These are phyloP conservation scores for Micropoecilia bifurca DNA, from an alignment of 2,797 vertebrate genomes.

Conservation along the genomic window DNA sequence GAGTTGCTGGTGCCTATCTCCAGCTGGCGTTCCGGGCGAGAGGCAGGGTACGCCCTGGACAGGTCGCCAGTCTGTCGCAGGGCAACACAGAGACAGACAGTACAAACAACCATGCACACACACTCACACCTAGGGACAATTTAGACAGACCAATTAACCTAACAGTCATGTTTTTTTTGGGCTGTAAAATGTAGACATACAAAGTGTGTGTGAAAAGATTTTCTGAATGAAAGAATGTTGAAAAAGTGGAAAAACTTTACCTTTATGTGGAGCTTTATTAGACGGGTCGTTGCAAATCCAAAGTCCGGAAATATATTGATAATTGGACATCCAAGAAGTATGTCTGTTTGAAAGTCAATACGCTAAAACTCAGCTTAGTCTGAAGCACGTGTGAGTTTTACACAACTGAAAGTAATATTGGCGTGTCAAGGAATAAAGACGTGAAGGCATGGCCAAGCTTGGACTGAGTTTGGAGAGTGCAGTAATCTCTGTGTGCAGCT, in stretches of 20 bases:
- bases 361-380: neutral
- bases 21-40: too few relatives aligned
- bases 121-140: too few relatives aligned
- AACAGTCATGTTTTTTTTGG: too few relatives aligned
- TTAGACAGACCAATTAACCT: too few relatives aligned
- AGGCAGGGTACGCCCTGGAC: too few relatives aligned
- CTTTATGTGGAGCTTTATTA: neutral
- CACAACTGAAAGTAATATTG: slow-evolving; percentile 4
- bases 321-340: neutral
- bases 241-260: neutral
- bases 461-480: neutral
- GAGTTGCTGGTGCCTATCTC: too few relatives aligned
- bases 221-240: neutral
- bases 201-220: neutral
- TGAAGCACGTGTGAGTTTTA: neutral
- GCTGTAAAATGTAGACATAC: too few relatives aligned
- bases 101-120: too few relatives aligned
- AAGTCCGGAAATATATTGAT: neutral
- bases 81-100: too few relatives aligned
- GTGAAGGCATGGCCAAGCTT: neutral
- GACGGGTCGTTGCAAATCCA: neutral
- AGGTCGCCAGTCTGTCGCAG: too few relatives aligned
- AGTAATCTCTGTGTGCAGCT: slow-evolving; percentile 3
- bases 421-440: neutral
- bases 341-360: slow-evolving; percentile 1